Conservation (phyloP, 2,113 vertebrate genomes). For the Centropus unirufus region DNA sequence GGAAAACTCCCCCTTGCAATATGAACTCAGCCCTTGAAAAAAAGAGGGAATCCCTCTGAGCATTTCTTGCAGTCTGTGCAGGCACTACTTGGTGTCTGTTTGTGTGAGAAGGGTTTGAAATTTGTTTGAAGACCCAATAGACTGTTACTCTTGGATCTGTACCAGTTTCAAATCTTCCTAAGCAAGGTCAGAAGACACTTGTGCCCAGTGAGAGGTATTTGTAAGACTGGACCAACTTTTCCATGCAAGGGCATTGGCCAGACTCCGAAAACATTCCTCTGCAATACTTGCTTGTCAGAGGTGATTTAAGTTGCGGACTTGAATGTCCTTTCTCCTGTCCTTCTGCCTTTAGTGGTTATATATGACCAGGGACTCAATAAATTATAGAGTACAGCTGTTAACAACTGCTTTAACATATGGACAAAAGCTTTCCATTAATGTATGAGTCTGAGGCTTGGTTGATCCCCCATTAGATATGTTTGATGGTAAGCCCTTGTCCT, state of each 20-base stretch:
- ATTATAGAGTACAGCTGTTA: neutral
- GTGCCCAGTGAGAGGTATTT: neutral
- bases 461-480: neutral
- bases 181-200: neutral
- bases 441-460: neutral
- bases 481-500: neutral
- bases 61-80: neutral
- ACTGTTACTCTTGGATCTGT: neutral
- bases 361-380: neutral
- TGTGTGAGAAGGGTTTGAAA: neutral
- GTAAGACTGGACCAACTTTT: neutral
- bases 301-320: neutral
- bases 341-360: neutral
- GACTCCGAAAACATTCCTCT: neutral
- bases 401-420: neutral
- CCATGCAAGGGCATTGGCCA: neutral
- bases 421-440: neutral
- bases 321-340: neutral
- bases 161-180: neutral
- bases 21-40: neutral
- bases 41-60: neutral
- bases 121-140: neutral
- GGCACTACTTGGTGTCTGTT: neutral
- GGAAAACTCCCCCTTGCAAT: neutral
- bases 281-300: neutral